Base-by-base conservation (phyloP, 2,888 invertebrate species). In the Caenorhabditis zanzibari region DNA sequence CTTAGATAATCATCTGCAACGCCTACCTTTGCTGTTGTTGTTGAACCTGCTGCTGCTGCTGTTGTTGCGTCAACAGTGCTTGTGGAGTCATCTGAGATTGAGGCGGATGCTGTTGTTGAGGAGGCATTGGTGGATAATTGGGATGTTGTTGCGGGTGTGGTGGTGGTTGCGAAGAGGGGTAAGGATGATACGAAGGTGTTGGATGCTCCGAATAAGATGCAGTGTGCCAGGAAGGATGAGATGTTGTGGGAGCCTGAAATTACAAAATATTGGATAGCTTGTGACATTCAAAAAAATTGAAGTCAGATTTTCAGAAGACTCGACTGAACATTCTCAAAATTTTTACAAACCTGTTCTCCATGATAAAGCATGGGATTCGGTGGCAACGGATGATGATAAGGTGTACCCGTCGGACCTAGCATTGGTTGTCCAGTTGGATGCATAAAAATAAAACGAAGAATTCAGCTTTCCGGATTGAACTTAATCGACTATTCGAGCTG, bases 221-320 rank as follows among this genome's bases (percentile, higher is more conserved):
- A 6, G 77, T 54, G n/a, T 77, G 74, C 77, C 77, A 73, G 3
- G 69, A 69, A 12, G 79, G 82, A 32, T 83, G 79, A 0, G 82
- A 83, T 3, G 82, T 83, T 2, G 82, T 83, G 3, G 82, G 82
- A 9, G 72, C 54, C 79, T 83, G 63, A 52, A 75, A 52, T 9
- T 49, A 47, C 3, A 47, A 47, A 19, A 5, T 19, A 19, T 47
- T 47, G 47, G 19, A 41, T 38, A 32, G 32, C 32, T 4, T 32
- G 32, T 32, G 7, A 32, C 32, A 32, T 6, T 32, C 4, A 32
- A 6, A 4, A 32, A 32, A 32, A 32, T 4, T 6, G 32, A 32
- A 32, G 7, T 4, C 32, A 32, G 32, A 32, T 32, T 32, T 32
- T 32, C 32, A 32, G 32, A 32, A 32, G 2, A 32, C 58, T 24